Percentiles rank a stretch among this genome's conserved stretches.
Conservation (phyloP, 1,140 invertebrate species). For the Trichonephila inaurata region DNA sequence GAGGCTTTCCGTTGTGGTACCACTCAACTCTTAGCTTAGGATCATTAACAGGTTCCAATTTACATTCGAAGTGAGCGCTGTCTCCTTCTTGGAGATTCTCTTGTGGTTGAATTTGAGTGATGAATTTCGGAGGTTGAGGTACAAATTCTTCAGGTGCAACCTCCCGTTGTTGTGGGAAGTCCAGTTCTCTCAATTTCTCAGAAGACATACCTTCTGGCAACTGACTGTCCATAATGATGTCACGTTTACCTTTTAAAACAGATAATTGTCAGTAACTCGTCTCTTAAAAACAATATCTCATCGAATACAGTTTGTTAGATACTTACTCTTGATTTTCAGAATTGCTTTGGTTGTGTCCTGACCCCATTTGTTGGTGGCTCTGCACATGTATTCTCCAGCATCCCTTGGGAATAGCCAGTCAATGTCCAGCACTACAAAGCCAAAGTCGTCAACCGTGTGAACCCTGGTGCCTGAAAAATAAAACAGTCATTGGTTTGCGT, state of each 20-base stretch:
- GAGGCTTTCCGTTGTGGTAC: conserved; percentile 94
- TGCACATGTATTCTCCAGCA: conserved; percentile 92
- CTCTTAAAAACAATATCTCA: neutral
- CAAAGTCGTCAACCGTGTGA: conserved; percentile 95
- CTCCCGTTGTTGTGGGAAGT: conserved; percentile 89
- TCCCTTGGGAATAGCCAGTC: conserved; percentile 92
- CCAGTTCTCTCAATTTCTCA: conserved; percentile 95
- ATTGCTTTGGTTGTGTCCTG: conserved; percentile 90
- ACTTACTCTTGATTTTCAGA: conserved; percentile 81
- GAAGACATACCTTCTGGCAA: conserved; percentile 95
- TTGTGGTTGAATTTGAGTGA: conserved; percentile 84
- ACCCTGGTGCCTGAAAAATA: conserved; percentile 87
- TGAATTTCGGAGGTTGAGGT: conserved; percentile 85
- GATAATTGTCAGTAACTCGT: too few relatives aligned
- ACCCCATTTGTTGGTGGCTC: conserved; percentile 92
- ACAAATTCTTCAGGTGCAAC: conserved; percentile 86
- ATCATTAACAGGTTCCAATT: conserved; percentile 96
- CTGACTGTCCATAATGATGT: conserved; percentile 95
- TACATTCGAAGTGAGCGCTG: conserved; percentile 95
- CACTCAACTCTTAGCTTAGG: conserved; percentile 94
- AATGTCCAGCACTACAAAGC: conserved; percentile 93
- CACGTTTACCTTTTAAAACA: conserved; percentile 85
- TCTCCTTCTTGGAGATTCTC: conserved; percentile 87
- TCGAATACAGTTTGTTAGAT: neutral
- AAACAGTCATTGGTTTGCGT: too few relatives aligned